phyloP scores from a whole-genome alignment of 2,113 vertebrate species.

The Oriolus oriolus region DNA sequence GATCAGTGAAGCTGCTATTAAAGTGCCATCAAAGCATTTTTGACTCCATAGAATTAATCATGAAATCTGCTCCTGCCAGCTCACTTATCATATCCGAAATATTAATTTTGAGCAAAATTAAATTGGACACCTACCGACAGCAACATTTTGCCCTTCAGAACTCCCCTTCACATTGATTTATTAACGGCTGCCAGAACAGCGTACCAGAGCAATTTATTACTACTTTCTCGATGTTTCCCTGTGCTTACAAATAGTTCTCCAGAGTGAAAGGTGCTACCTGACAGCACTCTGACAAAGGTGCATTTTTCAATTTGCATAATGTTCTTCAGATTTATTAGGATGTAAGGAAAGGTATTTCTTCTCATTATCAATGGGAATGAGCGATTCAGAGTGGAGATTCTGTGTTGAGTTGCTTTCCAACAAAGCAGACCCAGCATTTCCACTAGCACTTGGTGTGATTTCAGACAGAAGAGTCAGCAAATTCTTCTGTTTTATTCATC shows the following conservation, averaged over 20 bases:
- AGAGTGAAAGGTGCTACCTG: constrained; percentile 72
- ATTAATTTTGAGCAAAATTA: constrained; percentile 86
- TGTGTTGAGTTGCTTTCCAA: not conserved
- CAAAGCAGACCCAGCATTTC: constrained; percentile 16
- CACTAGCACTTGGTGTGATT: not conserved
- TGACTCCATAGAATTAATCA: constrained; percentile 79
- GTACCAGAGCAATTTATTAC: constrained; percentile 76
- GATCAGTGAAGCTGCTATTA: constrained; percentile 74
- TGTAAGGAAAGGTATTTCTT: constrained; percentile 53
- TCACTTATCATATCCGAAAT: constrained; percentile 84
- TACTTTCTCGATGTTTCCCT: constrained; percentile 74
- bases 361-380: constrained; percentile 43
- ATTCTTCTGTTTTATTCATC: constrained; percentile 36
- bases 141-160: constrained; percentile 85
- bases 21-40: constrained; percentile 79
- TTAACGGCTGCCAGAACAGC: constrained; percentile 78
- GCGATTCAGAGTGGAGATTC: constrained; percentile 20
- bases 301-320: constrained; percentile 75
- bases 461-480: not conserved
- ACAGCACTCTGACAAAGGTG: constrained; percentile 64
- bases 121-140: constrained; percentile 81
- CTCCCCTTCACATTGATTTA: constrained; percentile 83
- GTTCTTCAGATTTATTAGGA: constrained; percentile 63
- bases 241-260: constrained; percentile 75
- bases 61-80: constrained; percentile 80